Evolutionary conservation across 2,113 vertebrate species (phyloP).

Genomic region (Neogobius melanostomus): DNA sequence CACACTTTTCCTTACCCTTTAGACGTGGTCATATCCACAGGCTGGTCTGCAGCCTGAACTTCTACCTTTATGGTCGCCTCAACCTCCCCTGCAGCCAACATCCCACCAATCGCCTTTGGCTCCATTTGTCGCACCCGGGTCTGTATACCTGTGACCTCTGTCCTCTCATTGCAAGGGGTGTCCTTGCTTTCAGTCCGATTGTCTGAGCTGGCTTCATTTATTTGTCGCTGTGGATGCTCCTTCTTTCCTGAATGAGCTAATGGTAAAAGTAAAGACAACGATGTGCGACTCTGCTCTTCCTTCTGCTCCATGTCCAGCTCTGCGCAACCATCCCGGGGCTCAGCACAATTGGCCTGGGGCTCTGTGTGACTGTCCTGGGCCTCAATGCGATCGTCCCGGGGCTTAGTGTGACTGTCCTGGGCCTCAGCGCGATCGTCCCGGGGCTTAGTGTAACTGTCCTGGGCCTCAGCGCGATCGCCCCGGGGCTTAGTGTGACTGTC

Average conservation of each 20-base stretch:
- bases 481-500: conserved; percentile 7
- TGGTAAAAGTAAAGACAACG: conserved; percentile 43
- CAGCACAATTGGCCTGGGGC: neutral
- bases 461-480: too few relatives aligned
- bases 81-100: conserved; percentile 78
- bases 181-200: conserved; percentile 55
- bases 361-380: too few relatives aligned
- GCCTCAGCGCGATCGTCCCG: too few relatives aligned
- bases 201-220: conserved; percentile 45
- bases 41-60: conserved; percentile 83
- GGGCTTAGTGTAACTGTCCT: too few relatives aligned
- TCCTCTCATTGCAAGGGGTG: conserved; percentile 22
- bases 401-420: too few relatives aligned
- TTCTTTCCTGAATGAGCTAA: conserved; percentile 36
- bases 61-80: conserved; percentile 85
- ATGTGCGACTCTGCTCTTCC: conserved; percentile 23
- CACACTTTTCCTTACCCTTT: conserved; percentile 80
- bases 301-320: conserved; percentile 33
- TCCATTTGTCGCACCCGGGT: conserved; percentile 32
- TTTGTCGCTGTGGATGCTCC: conserved; percentile 30
- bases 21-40: conserved; percentile 91
- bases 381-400: too few relatives aligned
- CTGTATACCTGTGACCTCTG: conserved; percentile 38
- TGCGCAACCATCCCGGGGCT: neutral
- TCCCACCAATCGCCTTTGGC: conserved; percentile 38